Percentiles rank a stretch among this genome's conserved stretches.
phyloP scores from a whole-genome alignment of 2,797 vertebrate species.

The Botia almorhae region DNA sequence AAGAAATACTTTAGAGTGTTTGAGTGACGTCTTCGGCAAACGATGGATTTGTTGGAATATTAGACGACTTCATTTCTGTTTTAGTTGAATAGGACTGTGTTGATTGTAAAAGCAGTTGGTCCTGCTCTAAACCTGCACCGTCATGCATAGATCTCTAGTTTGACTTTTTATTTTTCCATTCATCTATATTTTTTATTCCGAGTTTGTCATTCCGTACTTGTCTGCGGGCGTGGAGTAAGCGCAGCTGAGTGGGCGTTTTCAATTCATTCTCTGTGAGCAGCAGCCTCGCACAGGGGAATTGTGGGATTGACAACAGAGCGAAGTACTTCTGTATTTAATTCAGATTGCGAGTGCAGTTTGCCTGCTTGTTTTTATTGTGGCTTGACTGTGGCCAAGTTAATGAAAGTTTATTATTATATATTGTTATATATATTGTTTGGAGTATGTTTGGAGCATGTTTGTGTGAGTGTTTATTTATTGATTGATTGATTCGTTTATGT shows the following conservation, averaged over 20 bases:
- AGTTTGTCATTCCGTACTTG: not conserved
- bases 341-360: not conserved
- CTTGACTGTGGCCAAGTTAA: too few relatives aligned
- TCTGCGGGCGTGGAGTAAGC: not conserved
- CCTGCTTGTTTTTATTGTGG: too few relatives aligned
- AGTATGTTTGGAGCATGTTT: not conserved
- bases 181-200: too few relatives aligned
- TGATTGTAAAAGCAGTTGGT: not conserved
- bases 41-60: slow-evolving; percentile 9
- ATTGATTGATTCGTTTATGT: not conserved
- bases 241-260: not conserved
- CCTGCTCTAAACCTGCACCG: too few relatives aligned
- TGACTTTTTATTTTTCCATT: not conserved
- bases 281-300: not conserved
- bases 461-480: too few relatives aligned
- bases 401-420: too few relatives aligned
- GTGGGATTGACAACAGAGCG: not conserved
- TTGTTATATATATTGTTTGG: not conserved
- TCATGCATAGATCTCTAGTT: not conserved
- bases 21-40: too few relatives aligned
- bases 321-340: not conserved
- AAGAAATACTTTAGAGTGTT: slow-evolving; percentile 29
- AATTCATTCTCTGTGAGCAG: not conserved
- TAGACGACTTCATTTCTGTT: not conserved
- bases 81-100: not conserved